phyloP scores from a whole-genome alignment of 2,113 vertebrate species.

The Lucifuga dentata region DNA sequence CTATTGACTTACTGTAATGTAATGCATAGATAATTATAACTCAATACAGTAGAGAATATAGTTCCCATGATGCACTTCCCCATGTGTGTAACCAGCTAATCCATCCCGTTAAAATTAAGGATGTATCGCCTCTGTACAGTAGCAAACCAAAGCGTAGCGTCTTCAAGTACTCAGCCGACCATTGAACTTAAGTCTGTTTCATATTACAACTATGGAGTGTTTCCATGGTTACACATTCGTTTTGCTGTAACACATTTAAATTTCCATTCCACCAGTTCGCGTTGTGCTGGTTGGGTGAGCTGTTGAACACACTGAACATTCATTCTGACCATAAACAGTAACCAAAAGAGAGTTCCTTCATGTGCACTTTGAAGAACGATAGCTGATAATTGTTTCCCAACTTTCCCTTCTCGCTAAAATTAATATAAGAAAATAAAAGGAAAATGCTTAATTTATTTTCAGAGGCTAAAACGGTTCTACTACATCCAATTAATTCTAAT shows the following conservation, averaged over 20 bases:
- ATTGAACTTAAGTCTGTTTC: neutral
- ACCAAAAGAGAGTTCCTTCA: slow-evolving; percentile 19
- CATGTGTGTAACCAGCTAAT: slow-evolving; percentile 56
- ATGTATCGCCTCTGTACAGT: slow-evolving; percentile 33
- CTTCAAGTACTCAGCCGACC: slow-evolving; percentile 9
- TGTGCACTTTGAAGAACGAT: slow-evolving; percentile 47
- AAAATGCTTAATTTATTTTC: slow-evolving; percentile 75
- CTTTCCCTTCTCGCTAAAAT: slow-evolving; percentile 47
- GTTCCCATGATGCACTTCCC: slow-evolving; percentile 56
- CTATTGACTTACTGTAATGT: slow-evolving; percentile 58
- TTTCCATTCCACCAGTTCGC: neutral
- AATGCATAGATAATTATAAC: slow-evolving; percentile 67
- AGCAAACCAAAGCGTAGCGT: slow-evolving; percentile 52
- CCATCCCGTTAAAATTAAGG: slow-evolving; percentile 11
- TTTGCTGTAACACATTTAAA: neutral
- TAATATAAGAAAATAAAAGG: slow-evolving; percentile 67
- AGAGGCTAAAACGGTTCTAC: slow-evolving; percentile 71
- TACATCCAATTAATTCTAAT: slow-evolving; percentile 82
- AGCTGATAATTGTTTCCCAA: slow-evolving; percentile 62
- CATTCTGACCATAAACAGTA: slow-evolving; percentile 1
- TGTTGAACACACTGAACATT: neutral
- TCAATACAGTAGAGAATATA: slow-evolving; percentile 49
- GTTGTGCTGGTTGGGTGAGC: neutral
- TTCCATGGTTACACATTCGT: slow-evolving; percentile 2
- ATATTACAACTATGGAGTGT: slow-evolving; percentile 8